A percentile compares a stretch with the other conserved stretches of the same genome.
Evolutionary conservation across 2,797 vertebrate species (phyloP).

Genomic region (Sphenodon punctatus): DNA sequence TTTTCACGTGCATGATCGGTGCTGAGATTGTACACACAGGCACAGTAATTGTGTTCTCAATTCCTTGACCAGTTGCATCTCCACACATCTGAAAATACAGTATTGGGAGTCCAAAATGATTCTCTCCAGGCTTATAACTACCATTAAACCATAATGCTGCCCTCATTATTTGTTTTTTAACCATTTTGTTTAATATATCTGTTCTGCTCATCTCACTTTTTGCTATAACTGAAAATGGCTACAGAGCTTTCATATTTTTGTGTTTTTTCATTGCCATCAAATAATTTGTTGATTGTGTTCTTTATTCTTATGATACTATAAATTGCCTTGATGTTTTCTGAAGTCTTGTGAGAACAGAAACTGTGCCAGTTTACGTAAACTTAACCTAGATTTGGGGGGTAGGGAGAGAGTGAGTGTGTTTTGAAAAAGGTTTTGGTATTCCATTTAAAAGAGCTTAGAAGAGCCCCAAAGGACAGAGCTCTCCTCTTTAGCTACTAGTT

Average conservation of each 20-base stretch:
- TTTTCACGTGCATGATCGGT: not conserved
- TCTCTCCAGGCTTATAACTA: not conserved
- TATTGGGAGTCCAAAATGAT: not conserved
- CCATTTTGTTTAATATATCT: not conserved
- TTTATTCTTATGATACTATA: conserved; percentile 7
- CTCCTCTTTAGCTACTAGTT: conserved; percentile 17
- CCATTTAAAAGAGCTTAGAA: conserved; percentile 41
- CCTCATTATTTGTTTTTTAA: not conserved
- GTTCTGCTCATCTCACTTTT: not conserved
- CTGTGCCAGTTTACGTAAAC: conserved; percentile 8
- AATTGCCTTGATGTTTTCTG: not conserved
- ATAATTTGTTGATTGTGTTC: not conserved
- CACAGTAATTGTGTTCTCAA: not conserved
- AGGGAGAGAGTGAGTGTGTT: no score
- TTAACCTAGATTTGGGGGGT: not conserved
- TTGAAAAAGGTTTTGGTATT: no score
- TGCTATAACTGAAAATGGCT: not conserved
- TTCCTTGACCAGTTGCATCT: not conserved
- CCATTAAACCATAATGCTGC: not conserved
- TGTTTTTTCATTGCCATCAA: not conserved
- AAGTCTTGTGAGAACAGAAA: conserved; percentile 1
- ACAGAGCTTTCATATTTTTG: not conserved
- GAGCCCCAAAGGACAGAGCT: conserved; percentile 1
- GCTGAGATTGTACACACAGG: not conserved
- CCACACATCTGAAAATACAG: not conserved